phyloP scores from a whole-genome alignment of 1,140 invertebrate genomes.

The Parapsyche elsis region DNA sequence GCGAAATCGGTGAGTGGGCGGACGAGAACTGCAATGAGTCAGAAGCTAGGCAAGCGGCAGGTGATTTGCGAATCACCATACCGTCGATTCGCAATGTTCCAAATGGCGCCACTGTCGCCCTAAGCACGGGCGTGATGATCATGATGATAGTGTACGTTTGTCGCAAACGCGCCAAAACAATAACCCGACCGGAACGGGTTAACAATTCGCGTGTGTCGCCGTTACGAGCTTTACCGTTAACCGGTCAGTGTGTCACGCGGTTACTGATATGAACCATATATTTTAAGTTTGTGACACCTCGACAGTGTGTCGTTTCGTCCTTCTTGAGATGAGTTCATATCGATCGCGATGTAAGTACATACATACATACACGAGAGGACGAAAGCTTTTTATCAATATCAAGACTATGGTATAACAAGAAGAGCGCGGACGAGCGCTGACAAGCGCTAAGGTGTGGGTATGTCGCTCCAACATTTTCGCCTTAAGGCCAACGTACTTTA shows the following conservation, averaged over 20 bases:
- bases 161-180: conserved; percentile 18
- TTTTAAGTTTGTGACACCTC: too few relatives aligned
- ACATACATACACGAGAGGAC: not conserved
- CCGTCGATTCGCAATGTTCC: not conserved
- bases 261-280: not conserved
- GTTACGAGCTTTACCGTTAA: conserved; percentile 24
- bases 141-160: not conserved
- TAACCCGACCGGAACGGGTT: conserved; percentile 18
- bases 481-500: too few relatives aligned
- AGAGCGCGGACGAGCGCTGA: too few relatives aligned
- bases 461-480: too few relatives aligned
- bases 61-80: not conserved
- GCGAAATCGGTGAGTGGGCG: not conserved
- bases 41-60: not conserved
- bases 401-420: too few relatives aligned
- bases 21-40: not conserved
- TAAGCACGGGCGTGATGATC: not conserved
- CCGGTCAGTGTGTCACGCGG: conserved; percentile 24
- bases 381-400: not conserved
- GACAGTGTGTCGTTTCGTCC: too few relatives aligned
- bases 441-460: too few relatives aligned
- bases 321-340: too few relatives aligned
- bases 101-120: not conserved
- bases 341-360: not conserved
- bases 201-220: conserved; percentile 14